Percentiles rank a stretch among this genome's conserved stretches.
These are phyloP conservation scores for Elysia chlorotica DNA, from an alignment of 1,140 invertebrate genomes.

Conservation along the genomic window DNA sequence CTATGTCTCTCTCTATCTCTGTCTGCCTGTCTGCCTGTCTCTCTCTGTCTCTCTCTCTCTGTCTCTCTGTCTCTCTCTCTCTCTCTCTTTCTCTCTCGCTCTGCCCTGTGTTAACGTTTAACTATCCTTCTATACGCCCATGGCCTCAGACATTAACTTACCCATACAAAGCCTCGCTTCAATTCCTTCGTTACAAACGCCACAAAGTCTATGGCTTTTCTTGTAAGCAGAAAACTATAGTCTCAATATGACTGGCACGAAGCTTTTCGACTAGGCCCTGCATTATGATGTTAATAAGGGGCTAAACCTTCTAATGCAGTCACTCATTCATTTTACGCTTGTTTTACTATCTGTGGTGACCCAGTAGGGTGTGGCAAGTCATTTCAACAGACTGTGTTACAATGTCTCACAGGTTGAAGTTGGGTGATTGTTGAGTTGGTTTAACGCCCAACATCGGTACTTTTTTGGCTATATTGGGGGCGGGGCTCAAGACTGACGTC, in stretches of 20 bases:
- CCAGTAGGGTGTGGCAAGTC: too few relatives aligned
- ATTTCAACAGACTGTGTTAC: too few relatives aligned
- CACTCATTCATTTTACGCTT: background rate
- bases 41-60: conserved; percentile 17
- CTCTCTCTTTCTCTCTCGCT: conserved; percentile 6
- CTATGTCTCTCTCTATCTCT: background rate
- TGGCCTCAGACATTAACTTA: background rate
- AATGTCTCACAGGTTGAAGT: too few relatives aligned
- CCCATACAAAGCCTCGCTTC: background rate
- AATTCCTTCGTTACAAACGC: too few relatives aligned
- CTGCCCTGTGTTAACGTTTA: background rate
- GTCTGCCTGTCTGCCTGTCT: background rate
- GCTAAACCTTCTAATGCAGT: background rate
- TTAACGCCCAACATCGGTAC: too few relatives aligned
- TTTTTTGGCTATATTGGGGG: too few relatives aligned
- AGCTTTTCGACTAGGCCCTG: background rate
- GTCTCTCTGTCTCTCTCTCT: conserved; percentile 13
- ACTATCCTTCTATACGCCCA: background rate
- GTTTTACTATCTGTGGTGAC: background rate
- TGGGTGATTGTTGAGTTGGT: too few relatives aligned
- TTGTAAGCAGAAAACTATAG: background rate
- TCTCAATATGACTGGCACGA: background rate
- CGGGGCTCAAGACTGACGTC: too few relatives aligned
- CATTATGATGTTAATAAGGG: background rate
- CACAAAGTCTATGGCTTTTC: background rate